Conservation (phyloP, 2,113 vertebrate species). For the Haplotaxodon microlepis region DNA sequence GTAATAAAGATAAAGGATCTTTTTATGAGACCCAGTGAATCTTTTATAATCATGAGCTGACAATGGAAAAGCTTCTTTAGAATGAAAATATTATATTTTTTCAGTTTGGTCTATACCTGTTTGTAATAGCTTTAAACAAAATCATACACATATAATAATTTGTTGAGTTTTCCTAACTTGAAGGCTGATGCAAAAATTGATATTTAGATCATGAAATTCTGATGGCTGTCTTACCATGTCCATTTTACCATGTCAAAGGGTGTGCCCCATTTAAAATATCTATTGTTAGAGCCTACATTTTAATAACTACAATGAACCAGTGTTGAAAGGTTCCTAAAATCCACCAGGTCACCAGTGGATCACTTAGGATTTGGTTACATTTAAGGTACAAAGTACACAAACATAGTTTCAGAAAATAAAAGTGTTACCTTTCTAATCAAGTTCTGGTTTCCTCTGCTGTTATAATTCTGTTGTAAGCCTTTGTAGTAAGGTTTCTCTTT, state of each 20-base stretch:
- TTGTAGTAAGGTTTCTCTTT: neutral
- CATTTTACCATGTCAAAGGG: neutral
- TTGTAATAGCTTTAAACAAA: neutral
- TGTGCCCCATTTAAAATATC: neutral
- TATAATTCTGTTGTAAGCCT: neutral
- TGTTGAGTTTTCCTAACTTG: neutral
- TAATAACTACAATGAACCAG: neutral
- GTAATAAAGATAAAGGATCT: neutral
- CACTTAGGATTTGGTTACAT: neutral
- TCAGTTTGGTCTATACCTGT: neutral
- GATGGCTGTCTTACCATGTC: neutral
- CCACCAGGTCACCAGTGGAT: neutral
- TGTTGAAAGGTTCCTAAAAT: neutral
- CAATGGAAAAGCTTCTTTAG: neutral
- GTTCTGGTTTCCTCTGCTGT: neutral
- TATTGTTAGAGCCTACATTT: neutral
- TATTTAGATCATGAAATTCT: neutral
- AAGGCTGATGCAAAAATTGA: neutral
- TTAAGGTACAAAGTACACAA: neutral
- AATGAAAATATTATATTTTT: neutral
- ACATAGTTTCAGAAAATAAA: neutral
- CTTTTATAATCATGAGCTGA: neutral
- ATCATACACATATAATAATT: neutral
- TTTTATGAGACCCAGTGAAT: neutral
- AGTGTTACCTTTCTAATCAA: neutral